Conservation (phyloP, 2,113 vertebrate species). For the Crocuta crocuta region DNA sequence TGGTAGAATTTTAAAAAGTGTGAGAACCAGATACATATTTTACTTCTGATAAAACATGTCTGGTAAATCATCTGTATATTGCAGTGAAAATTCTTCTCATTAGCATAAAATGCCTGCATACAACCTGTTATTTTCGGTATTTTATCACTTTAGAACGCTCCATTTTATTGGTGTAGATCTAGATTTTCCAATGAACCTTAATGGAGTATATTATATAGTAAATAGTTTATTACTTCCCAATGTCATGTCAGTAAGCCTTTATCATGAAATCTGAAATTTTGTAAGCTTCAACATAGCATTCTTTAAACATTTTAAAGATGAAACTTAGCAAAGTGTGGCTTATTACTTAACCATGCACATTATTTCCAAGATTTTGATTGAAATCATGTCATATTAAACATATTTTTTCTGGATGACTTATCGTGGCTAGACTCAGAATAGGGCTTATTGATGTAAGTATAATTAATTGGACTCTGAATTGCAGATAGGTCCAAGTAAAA, state of each 20-base stretch:
- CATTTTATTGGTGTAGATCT: not conserved
- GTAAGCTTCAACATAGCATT: not conserved
- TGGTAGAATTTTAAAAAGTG: not conserved
- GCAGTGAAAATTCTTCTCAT: not conserved
- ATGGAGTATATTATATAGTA: not conserved
- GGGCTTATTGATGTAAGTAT: not conserved
- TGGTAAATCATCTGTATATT: not conserved
- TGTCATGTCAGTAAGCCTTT: not conserved
- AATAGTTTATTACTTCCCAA: not conserved
- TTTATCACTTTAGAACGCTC: not conserved
- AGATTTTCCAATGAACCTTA: not conserved
- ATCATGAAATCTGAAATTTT: slow-evolving; percentile 30
- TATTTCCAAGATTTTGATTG: slow-evolving; percentile 34
- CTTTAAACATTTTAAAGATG: not conserved
- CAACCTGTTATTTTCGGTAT: not conserved
- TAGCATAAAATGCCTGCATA: not conserved
- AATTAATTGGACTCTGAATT: not conserved
- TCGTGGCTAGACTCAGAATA: not conserved
- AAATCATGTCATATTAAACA: not conserved
- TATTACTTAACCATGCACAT: not conserved
- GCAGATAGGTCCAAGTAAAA: not conserved
- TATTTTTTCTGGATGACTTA: not conserved
- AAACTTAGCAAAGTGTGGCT: not conserved
- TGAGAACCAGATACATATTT: not conserved
- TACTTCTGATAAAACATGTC: not conserved